Base-by-base conservation (phyloP, 2,797 vertebrate species). In the Etheostoma nigrum region DNA sequence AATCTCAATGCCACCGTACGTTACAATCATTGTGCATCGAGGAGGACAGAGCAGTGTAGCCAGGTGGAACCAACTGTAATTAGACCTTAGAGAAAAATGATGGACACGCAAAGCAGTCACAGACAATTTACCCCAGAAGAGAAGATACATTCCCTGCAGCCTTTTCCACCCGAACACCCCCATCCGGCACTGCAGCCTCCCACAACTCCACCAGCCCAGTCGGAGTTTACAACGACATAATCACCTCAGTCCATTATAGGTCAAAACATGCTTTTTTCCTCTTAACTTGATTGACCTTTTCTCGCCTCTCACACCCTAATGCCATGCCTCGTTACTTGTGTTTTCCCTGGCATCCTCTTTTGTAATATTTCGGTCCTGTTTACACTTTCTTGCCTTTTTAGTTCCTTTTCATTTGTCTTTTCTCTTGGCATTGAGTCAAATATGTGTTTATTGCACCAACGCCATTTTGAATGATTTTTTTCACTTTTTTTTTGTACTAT, bases 11-110 rank as follows among this genome's bases (percentile, higher is more conserved):
- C 9, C 47, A 65, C 52, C 25, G 5, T 70, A 40, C 21, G 19
- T 88, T 79, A 52, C 76, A 61, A 5, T 79, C 69, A 44, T 27
- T 52, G 76, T 67, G 64, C 75, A 10, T 71, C 5, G 86, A 86
- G 74, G 72, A 77, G 84, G 87, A 85, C 69, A 42, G 64, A 78
- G 81, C 65, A 0, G 84, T 19, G 82, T 62, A 90, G 60, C 82
- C 88, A 86, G 86, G 86, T 91, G 90, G 92, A 93, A 92, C 89
- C 52, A 1, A 15, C 85, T 85, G 87, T 91, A 91, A 94, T 93
- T 92, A 88, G 83, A 85, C 88, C 52, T 40, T 18, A 30, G 91
- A 89, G 86, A 73, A 79, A 85, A 81, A 88, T 92, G 87, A 94
- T 91, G 89, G 91, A 91, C 90, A 85, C 68, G 76, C 84, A 86